These are phyloP conservation scores for Luperina testacea DNA, from an alignment of 2,888 invertebrate species.

Conservation along the genomic window DNA sequence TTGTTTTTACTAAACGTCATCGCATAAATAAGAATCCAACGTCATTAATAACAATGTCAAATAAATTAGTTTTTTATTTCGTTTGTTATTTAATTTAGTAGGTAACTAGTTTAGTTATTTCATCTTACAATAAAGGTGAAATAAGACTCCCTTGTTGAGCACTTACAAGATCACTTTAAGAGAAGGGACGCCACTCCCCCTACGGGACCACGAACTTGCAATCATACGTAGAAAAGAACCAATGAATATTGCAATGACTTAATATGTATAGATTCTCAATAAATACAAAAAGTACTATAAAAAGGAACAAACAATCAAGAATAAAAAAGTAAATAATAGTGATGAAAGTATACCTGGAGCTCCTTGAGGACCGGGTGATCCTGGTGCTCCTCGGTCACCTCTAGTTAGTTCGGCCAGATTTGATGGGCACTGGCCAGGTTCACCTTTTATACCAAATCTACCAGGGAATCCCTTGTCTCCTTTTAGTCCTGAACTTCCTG, in stretches of 20 bases:
- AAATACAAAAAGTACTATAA: neutral
- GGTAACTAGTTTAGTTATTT: neutral
- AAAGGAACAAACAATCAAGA: neutral
- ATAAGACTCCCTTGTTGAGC: neutral
- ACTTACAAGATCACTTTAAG: neutral
- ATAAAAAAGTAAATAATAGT: neutral
- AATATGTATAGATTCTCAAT: neutral
- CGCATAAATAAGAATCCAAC: neutral
- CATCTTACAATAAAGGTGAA: neutral
- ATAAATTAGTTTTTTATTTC: neutral
- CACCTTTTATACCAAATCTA: constrained; percentile 90
- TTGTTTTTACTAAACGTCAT: neutral
- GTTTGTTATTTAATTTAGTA: neutral
- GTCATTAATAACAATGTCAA: neutral
- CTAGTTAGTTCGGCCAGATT: constrained; percentile 86
- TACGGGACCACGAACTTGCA: neutral
- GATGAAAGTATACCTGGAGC: constrained; percentile 76
- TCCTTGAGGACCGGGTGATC: constrained; percentile 92
- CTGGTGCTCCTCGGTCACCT: constrained; percentile 91
- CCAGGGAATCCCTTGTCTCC: constrained; percentile 93
- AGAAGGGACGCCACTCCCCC: neutral
- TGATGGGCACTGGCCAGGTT: constrained; percentile 91
- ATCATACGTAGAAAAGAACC: neutral
- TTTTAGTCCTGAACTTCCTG: constrained; percentile 90
- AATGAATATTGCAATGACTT: neutral